Evolutionary conservation across 1,140 invertebrate species (phyloP).

Genomic region (Tetramorium alpestre): DNA sequence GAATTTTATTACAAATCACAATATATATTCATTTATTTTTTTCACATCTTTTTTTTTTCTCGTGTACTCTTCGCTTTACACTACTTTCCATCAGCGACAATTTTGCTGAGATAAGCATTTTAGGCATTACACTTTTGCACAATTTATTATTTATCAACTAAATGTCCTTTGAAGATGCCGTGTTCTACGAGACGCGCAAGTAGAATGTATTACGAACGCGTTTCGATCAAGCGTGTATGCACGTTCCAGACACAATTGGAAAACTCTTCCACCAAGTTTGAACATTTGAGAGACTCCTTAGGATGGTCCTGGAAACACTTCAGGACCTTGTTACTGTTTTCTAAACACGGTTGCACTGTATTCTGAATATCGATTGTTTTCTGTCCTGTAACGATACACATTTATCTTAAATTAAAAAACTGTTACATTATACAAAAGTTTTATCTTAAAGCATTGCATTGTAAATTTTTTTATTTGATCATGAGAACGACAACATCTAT

Average conservation of each 20-base stretch:
- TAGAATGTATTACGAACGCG: conserved; percentile 70
- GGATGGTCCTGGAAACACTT: conserved; percentile 86
- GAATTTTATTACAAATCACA: conserved; percentile 30
- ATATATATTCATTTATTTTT: conserved; percentile 39
- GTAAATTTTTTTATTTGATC: background rate
- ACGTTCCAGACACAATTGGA: conserved; percentile 84
- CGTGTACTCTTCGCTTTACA: background rate
- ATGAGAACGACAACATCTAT: background rate
- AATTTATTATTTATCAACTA: conserved; percentile 72
- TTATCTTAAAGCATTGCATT: background rate
- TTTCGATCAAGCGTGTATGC: conserved; percentile 76
- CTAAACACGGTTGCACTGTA: conserved; percentile 82
- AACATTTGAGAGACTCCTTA: conserved; percentile 85
- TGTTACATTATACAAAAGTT: background rate
- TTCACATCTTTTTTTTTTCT: conserved; percentile 36
- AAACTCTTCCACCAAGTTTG: conserved; percentile 85
- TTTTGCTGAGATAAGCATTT: conserved; percentile 17
- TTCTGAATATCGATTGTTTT: conserved; percentile 65
- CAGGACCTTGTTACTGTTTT: conserved; percentile 84
- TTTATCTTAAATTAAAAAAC: background rate
- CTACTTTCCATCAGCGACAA: conserved; percentile 2
- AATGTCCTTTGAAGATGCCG: background rate
- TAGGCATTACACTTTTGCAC: background rate
- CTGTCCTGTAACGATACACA: conserved; percentile 63
- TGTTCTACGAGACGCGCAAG: background rate